A percentile compares a stretch with the other conserved stretches of the same genome.
Evolutionary conservation across 1,140 invertebrate species (phyloP).

Genomic region (Heliconius congener): DNA sequence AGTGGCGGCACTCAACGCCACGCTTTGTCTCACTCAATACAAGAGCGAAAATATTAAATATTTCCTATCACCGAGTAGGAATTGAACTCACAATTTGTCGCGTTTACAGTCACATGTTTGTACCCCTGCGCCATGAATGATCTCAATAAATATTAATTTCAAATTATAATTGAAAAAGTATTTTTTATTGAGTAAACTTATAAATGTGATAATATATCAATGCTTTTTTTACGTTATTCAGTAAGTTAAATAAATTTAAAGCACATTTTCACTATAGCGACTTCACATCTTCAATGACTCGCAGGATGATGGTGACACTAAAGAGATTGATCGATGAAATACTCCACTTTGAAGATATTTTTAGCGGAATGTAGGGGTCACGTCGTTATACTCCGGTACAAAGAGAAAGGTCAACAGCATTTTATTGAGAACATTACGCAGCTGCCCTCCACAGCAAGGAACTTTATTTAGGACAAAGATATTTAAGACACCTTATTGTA

Average conservation of each 20-base stretch:
- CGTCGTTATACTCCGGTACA: not conserved
- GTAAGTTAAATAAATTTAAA: not conserved
- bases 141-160: too few relatives aligned
- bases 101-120: too few relatives aligned
- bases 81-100: too few relatives aligned
- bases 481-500: not conserved
- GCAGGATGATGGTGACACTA: not conserved
- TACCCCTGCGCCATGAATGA: too few relatives aligned
- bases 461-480: slow-evolving; percentile 1
- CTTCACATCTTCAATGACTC: not conserved
- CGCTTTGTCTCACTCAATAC: too few relatives aligned
- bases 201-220: too few relatives aligned
- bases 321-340: slow-evolving; percentile 8
- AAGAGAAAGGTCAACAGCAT: slow-evolving; percentile 10
- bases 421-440: not conserved
- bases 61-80: too few relatives aligned
- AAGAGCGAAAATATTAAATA: too few relatives aligned
- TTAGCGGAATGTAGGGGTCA: slow-evolving; percentile 1
- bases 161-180: too few relatives aligned
- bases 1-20: not conserved
- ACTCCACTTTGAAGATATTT: not conserved
- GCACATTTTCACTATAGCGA: not conserved
- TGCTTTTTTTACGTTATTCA: too few relatives aligned
- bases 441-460: not conserved
- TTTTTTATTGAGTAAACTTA: too few relatives aligned